Evolutionary conservation across 2,113 vertebrate species (phyloP), one percentile per base, ranked within the genome.

Genomic region (Phaetusa simplex): DNA sequence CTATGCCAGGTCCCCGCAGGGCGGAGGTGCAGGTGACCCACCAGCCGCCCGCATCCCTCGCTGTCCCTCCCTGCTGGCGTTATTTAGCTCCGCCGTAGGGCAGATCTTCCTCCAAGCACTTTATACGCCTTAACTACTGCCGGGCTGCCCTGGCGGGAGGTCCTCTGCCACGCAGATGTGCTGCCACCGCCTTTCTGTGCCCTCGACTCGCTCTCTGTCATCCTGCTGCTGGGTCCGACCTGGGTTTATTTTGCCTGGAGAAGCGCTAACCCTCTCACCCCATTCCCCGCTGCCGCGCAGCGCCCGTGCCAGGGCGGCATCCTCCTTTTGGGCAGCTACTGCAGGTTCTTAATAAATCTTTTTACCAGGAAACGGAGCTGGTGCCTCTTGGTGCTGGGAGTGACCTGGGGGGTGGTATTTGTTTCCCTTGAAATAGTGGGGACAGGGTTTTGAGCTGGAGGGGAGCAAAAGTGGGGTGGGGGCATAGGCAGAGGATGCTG

Each of bases 321-420:
- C 70, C 62, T 84, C 86, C 74, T 88, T 80, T 85, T 2, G 30
- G 64, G 50, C 17, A 61, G 55, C 67, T 78, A 53, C 78, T 91
- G 40, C 36, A 64, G 36, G 19, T 91, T 94, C 88, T 96, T 91
- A 97, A 97, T 97, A 97, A 97, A 97, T 88, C 83, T 95, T 96
- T 96, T 94, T 95, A 93, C 36, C 47, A 64, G 82, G 26, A 61
- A 2, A 2, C 0, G 1, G 62, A 42, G 29, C 38, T 58, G 43
- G 3, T 78, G 59, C 36, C 43, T 84, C 12, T 56, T 58, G 30
- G 43, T 53, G 29, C 38, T 43, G 38, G 11, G 30, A 20, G 15
- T 77, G 62, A 30, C 6, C 17, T 21, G 21, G 14, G 32, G n/a
- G 20, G 32, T 29, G 40, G 8, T 32, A 9, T 70, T 86, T 42